These are phyloP conservation scores for Dipodomys spectabilis DNA, from an alignment of 2,113 vertebrate genomes.

Conservation along the genomic window DNA sequence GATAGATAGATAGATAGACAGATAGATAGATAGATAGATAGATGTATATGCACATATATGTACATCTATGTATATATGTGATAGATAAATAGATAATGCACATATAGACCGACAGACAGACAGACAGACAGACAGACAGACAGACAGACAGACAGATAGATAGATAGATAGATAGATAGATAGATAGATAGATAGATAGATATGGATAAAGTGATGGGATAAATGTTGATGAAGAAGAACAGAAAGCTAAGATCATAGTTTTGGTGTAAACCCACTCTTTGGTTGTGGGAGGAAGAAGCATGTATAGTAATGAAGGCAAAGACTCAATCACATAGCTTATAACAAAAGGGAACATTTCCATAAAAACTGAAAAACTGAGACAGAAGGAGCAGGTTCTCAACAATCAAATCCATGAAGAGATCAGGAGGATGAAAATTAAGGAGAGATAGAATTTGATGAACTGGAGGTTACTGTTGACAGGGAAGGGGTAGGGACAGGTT, in stretches of 20 bases:
- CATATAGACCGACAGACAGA: not conserved
- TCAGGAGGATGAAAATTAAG: conserved; percentile 5
- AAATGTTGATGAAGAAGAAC: not conserved
- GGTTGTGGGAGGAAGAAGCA: not conserved
- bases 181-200: no score
- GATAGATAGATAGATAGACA: no score
- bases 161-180: not conserved
- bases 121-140: not conserved
- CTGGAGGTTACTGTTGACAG: not conserved
- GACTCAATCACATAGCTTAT: not conserved
- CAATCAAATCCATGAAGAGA: not conserved
- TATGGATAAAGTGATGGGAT: not conserved
- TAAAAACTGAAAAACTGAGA: conserved; percentile 20
- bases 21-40: no score
- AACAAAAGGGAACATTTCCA: not conserved
- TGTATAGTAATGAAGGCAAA: not conserved
- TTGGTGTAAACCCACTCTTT: not conserved
- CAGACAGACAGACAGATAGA: no score
- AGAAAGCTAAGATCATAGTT: not conserved
- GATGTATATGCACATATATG: no score
- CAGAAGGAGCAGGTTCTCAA: not conserved
- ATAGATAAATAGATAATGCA: no score
- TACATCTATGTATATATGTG: no score
- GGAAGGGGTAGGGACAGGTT: not conserved
- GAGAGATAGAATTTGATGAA: not conserved